Evolutionary conservation across 1,140 invertebrate genomes (phyloP).

Genomic region (Glossosoma conforme): DNA sequence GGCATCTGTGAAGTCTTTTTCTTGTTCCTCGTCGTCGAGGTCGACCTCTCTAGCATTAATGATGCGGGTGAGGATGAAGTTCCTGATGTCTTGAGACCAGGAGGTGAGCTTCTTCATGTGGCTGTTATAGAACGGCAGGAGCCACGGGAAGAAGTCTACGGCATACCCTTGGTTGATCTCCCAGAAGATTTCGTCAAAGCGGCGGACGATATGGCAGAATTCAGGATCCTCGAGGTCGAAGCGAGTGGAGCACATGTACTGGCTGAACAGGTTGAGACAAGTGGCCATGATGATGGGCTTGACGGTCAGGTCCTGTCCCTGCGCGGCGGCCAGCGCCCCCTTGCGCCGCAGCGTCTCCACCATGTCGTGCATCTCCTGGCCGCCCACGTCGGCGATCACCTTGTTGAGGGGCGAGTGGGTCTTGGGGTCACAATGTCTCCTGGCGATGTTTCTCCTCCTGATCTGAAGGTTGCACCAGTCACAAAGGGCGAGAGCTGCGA

Average conservation of each 20-base stretch:
- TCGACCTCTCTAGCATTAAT: conserved; percentile 57
- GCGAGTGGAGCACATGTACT: conserved; percentile 75
- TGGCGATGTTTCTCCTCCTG: conserved; percentile 68
- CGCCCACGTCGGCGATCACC: conserved; percentile 59
- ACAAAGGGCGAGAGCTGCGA: conserved; percentile 77
- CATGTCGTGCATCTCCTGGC: conserved; percentile 55
- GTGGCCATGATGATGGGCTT: conserved; percentile 62
- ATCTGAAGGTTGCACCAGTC: conserved; percentile 82
- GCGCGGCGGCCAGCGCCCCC: conserved; percentile 34
- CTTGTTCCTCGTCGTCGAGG: conserved; percentile 51
- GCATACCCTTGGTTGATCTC: conserved; percentile 87
- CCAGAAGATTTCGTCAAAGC: conserved; percentile 84
- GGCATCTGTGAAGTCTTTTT: conserved; percentile 70
- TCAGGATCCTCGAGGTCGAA: conserved; percentile 62
- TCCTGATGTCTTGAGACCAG: conserved; percentile 64
- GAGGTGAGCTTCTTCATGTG: conserved; percentile 64
- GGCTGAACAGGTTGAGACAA: conserved; percentile 79
- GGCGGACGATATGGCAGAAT: conserved; percentile 62
- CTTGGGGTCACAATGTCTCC: conserved; percentile 71
- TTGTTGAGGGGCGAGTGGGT: conserved; percentile 65
- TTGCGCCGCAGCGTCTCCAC: conserved; percentile 48
- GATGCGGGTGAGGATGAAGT: conserved; percentile 70
- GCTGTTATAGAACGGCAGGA: conserved; percentile 64
- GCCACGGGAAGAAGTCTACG: conserved; percentile 82
- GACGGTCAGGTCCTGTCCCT: conserved; percentile 43